Evolutionary conservation across 2,113 vertebrate species (phyloP).

Genomic region (Aphelocoma coerulescens): DNA sequence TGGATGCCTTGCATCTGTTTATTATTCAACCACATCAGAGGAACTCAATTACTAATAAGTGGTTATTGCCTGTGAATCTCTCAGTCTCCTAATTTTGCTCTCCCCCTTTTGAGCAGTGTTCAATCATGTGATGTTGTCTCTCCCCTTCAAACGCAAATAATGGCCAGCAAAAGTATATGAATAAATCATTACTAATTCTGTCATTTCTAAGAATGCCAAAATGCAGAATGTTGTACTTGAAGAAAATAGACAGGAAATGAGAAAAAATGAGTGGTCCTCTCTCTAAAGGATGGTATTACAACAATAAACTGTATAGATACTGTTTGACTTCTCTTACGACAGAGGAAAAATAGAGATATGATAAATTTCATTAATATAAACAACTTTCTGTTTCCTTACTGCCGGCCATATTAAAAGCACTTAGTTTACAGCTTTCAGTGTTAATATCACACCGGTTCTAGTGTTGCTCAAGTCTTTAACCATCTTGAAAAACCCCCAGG

Average conservation of each 20-base stretch:
- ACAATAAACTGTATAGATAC: not conserved
- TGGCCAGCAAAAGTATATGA: not conserved
- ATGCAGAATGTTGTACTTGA: not conserved
- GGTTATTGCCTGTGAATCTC: not conserved
- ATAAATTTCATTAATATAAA: not conserved
- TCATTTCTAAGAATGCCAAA: not conserved
- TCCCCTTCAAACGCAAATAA: not conserved
- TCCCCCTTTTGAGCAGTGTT: not conserved
- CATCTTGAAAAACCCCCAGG: not conserved
- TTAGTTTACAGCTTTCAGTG: not conserved
- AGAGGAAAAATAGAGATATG: not conserved
- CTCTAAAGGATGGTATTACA: not conserved
- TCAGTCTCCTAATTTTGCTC: not conserved
- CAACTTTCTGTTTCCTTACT: not conserved
- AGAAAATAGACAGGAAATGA: not conserved
- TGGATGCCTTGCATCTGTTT: not conserved
- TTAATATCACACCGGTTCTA: not conserved
- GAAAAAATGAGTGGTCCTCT: not conserved
- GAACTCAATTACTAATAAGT: not conserved
- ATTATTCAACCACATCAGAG: not conserved
- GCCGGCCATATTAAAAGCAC: not conserved
- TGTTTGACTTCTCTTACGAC: not conserved
- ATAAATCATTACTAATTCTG: not conserved
- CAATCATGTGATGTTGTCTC: not conserved
- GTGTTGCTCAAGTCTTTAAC: not conserved